Evolutionary conservation across 2,113 vertebrate species (phyloP).

Genomic region (Oreochromis spilurus): DNA sequence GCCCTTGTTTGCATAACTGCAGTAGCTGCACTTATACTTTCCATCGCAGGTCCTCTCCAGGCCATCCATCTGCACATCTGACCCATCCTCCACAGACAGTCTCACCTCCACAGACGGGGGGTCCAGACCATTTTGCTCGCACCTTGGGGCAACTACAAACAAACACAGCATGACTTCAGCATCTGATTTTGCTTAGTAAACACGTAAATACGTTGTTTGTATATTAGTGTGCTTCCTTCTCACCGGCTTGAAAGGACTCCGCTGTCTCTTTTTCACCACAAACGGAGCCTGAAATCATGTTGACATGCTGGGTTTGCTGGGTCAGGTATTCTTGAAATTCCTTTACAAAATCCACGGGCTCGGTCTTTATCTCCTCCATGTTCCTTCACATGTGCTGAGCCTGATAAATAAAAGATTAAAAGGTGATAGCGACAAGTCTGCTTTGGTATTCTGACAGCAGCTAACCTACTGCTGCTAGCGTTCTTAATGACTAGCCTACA

Average conservation of each 20-base stretch:
- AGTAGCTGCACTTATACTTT: conserved; percentile 95
- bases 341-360: conserved; percentile 96
- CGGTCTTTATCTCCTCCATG: conserved; percentile 81
- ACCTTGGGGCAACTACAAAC: conserved; percentile 37
- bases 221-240: not conserved
- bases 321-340: conserved; percentile 98
- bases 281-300: conserved; percentile 98
- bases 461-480: not conserved
- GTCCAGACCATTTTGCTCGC: conserved; percentile 83
- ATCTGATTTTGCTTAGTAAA: accelerated
- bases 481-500: not conserved
- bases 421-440: not conserved
- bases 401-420: not conserved
- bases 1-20: conserved; percentile 97
- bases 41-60: conserved; percentile 96
- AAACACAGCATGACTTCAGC: not conserved
- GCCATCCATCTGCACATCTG: conserved; percentile 91
- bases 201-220: not conserved
- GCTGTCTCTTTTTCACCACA: conserved; percentile 86
- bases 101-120: conserved; percentile 90
- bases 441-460: not conserved
- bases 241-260: conserved; percentile 81
- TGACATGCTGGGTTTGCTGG: conserved; percentile 97
- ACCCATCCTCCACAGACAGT: conserved; percentile 85
- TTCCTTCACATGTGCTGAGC: not conserved